Conservation (phyloP, 2,113 vertebrate species). For the Eulemur rufifrons region DNA sequence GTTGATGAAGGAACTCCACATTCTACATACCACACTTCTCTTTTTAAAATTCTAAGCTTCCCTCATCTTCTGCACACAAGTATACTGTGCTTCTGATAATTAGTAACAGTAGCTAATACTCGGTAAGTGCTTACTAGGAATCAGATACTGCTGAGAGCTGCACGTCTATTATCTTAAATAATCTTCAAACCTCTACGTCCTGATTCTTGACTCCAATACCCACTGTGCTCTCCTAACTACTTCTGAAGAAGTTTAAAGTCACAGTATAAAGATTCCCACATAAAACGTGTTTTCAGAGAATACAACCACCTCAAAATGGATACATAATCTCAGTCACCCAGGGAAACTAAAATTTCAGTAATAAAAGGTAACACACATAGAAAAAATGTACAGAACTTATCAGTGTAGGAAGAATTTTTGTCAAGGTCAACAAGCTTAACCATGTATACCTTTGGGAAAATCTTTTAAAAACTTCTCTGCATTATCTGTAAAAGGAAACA, state of each 20-base stretch:
- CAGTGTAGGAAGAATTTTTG: not conserved
- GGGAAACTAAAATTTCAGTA: slow-evolving; percentile 24
- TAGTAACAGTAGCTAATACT: not conserved
- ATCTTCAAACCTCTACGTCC: not conserved
- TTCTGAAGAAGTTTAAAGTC: not conserved
- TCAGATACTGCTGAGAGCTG: not conserved
- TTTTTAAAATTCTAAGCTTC: not conserved
- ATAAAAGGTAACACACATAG: not conserved
- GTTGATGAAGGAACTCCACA: not conserved
- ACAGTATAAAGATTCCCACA: not conserved
- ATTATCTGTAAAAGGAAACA: not conserved
- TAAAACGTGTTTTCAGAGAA: not conserved
- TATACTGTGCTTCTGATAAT: not conserved
- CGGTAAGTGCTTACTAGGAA: not conserved
- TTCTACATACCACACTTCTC: not conserved
- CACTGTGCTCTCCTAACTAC: not conserved
- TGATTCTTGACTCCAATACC: not conserved
- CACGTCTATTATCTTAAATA: not conserved
- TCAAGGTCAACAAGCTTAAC: not conserved
- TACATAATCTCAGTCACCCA: not conserved
- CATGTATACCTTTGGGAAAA: not conserved
- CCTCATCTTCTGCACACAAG: not conserved
- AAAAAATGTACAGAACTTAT: not conserved
- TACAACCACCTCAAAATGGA: not conserved
- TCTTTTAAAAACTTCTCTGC: not conserved